Conservation (phyloP, 2,113 vertebrate genomes). For the Hemiscyllium ocellatum region DNA sequence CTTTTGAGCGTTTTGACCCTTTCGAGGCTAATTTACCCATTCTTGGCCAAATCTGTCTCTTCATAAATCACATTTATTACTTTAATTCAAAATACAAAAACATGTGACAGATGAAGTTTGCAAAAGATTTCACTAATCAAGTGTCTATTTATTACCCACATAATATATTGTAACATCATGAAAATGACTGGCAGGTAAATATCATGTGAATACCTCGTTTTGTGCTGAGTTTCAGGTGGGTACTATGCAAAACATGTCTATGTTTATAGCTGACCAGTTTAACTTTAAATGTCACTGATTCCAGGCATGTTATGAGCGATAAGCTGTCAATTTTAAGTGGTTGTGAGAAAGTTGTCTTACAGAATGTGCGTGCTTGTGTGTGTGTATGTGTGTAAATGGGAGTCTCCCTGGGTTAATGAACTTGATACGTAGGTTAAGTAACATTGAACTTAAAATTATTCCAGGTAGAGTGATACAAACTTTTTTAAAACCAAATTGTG, state of each 20-base stretch:
- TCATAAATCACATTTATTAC: not conserved
- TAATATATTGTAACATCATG: constrained; percentile 1
- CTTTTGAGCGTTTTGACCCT: not conserved
- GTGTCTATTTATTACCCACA: not conserved
- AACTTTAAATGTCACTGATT: not conserved
- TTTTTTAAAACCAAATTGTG: not conserved
- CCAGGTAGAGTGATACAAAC: not conserved
- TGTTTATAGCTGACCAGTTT: not conserved
- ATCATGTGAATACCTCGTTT: not conserved
- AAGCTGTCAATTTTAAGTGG: not conserved
- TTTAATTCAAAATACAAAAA: not conserved
- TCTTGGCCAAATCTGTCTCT: not conserved
- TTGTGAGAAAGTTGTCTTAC: not conserved
- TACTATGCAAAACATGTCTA: not conserved
- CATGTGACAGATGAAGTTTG: not conserved
- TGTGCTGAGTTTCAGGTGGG: constrained; percentile 1
- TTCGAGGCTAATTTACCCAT: not conserved
- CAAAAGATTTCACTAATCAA: not conserved
- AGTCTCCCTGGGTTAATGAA: not conserved
- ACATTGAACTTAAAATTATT: not conserved
- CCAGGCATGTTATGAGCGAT: not conserved
- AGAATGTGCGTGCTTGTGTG: not conserved
- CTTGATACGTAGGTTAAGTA: not conserved
- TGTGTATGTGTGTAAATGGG: not conserved
- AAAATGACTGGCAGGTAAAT: constrained; percentile 13